These are phyloP conservation scores for Itoplectis maculator DNA, from an alignment of 2,888 invertebrate species.

Conservation along the genomic window DNA sequence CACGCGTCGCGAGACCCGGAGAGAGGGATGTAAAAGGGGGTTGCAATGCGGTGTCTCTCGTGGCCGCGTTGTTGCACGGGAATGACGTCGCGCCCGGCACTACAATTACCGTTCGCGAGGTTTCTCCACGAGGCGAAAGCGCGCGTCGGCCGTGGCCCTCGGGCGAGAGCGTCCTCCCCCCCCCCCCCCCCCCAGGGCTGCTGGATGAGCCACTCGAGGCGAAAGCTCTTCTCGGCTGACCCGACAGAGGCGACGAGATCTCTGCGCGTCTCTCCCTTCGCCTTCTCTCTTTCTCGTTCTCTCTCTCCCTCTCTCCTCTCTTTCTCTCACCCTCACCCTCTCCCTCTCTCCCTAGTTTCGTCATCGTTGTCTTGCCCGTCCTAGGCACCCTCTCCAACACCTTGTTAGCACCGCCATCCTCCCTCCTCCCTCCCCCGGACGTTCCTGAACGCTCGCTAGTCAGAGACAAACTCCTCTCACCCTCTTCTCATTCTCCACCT, in stretches of 20 bases:
- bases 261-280: constrained; percentile 40
- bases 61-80: constrained; percentile 50
- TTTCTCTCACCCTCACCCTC: constrained; percentile 58
- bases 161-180: constrained; percentile 56
- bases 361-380: constrained; percentile 55
- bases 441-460: constrained; percentile 65
- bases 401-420: constrained; percentile 78
- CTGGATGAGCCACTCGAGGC: constrained; percentile 62
- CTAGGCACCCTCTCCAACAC: constrained; percentile 75
- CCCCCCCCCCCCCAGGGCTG: constrained; percentile 25
- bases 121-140: constrained; percentile 70
- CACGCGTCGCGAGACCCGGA: not conserved
- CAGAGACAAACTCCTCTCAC: constrained; percentile 42
- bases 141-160: constrained; percentile 76
- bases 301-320: constrained; percentile 36
- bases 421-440: constrained; percentile 66
- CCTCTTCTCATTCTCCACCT: constrained; percentile 30
- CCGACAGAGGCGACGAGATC: constrained; percentile 70
- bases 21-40: constrained; percentile 43
- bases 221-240: constrained; percentile 76
- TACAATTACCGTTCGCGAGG: constrained; percentile 80
- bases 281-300: constrained; percentile 71
- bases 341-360: constrained; percentile 61
- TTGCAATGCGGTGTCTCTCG: constrained; percentile 59
- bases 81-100: constrained; percentile 73